Evolutionary conservation across 2,797 vertebrate genomes (phyloP), one percentile per base, ranked within the genome.

Genomic region (Naso thynnoides): DNA sequence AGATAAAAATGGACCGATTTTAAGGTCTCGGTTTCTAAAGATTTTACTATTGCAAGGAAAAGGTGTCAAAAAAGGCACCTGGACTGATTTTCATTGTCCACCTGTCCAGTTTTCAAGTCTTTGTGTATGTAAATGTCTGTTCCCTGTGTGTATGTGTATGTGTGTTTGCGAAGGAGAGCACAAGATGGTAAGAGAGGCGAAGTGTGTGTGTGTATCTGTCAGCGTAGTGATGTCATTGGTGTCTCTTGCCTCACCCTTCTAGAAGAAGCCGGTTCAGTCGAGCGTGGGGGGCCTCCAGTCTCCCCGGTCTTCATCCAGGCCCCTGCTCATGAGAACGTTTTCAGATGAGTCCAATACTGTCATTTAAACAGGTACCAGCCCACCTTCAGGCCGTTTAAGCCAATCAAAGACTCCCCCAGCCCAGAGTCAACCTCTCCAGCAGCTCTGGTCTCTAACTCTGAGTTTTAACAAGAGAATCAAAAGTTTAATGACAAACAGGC

Each of bases 281-380:
- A 95, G 86, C 83, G 91, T 67, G 72, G 94, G 95, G 94, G 94
- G 88, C 86, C 90, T 91, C 91, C 86, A 92, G 93, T 95, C 94
- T 92, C 52, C 96, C 94, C 95, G 82, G 94, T 95, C 97, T 93
- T 96, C 96, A 93, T 94, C 96, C 96, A 96, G 95, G 95, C 97
- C 97, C 87, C 97, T 99, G 91, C 97, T 99, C 96, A 97, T 98
- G 96, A 96, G 96, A 97, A 97, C 97, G 33, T 98, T 99, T 96
- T 98, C 97, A 97, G 96, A 98, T 83, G 98, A 97, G 86, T 97
- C 97, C 96, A 96, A 94, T 98, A 91, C 93, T 90, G 88, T 97
- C 91, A 91, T 95, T 88, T 99, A 95, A 95, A 96, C 97, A 99
- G 98, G 98, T 99, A 99, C 95, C 94, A 88, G 91, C 81, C 85